Evolutionary conservation across 2,797 vertebrate species (phyloP).

Genomic region (Sebastes umbrosus): DNA sequence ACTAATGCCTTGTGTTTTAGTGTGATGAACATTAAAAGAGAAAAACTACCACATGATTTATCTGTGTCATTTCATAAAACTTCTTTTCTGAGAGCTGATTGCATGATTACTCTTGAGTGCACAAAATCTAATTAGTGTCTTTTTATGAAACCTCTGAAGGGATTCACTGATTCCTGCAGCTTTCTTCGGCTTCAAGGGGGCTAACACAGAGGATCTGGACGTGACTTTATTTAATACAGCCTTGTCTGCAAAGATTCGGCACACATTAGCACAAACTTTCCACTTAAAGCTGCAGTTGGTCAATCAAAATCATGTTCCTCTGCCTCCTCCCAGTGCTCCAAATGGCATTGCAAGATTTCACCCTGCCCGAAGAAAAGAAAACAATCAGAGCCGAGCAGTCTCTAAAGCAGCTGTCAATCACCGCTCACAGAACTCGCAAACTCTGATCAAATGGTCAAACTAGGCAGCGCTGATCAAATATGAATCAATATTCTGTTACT

Average conservation of each 20-base stretch:
- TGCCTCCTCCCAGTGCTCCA: no score
- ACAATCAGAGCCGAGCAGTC: no score
- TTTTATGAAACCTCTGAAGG: constrained; percentile 75
- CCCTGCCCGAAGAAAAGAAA: no score
- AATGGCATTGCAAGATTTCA: no score
- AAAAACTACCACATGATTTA: not conserved
- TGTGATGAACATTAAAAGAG: not conserved
- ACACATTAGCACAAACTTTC: not conserved
- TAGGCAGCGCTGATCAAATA: no score
- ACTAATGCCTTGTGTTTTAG: not conserved
- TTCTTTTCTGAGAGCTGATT: constrained; percentile 46
- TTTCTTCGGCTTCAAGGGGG: not conserved
- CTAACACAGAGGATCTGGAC: constrained; percentile 2
- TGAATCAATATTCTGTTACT: no score
- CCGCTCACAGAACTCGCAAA: no score
- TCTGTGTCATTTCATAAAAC: constrained; percentile 48
- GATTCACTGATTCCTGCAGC: constrained; percentile 39
- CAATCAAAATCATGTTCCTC: no score
- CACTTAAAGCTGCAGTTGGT: not conserved
- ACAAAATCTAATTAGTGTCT: constrained; percentile 77
- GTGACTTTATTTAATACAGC: not conserved
- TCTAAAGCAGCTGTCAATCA: no score
- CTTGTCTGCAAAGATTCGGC: not conserved
- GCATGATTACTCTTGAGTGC: constrained; percentile 63
- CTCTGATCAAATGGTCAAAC: no score